Evolutionary conservation across 2,113 vertebrate species (phyloP), one percentile per base, ranked within the genome.

Genomic region (Lepidiolamprologus cunningtoni): DNA sequence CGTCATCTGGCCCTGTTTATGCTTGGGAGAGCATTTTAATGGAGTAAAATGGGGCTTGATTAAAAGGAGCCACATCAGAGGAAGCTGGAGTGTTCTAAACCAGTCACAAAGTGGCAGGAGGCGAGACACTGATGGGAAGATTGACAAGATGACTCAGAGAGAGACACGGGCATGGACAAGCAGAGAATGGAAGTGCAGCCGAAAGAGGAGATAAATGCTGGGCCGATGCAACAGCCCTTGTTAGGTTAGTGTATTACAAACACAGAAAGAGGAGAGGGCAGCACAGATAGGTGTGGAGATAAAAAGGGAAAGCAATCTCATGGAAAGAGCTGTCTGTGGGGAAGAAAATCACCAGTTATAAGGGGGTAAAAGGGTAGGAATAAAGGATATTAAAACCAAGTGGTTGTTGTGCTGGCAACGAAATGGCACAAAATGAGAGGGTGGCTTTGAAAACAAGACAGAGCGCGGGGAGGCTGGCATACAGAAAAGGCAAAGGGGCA

Each of bases 11-110:
- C 85, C 33, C 13, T 90, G 90, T 93, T 93, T 89, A 91, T 93
- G 90, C 90, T 91, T 91, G 88, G 86, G 89, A 93, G 92, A 91
- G 84, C 6, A 79, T 89, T 94, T 92, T 93, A 92, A 93, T 94
- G 88, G 86, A 87, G 88, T 58, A 85, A 93, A 94, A 94, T 89
- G 58, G 80, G 83, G 71, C 90, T 91, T 95, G 92, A 95, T 96
- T 93, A 93, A 94, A 94, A 89, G 91, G 85, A 90, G 80, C 53
- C 58, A 71, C 87, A 91, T 89, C 83, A 91, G 89, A 93, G 89
- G 87, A 84, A 87, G 83, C 73, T 57, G 37, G 58, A 88, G 89
- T 87, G 88, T 68, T 87, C 57, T 78, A 80, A 89, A 88, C 79
- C 71, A 68, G 89, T 84, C 85, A 37, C 47, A 76, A 86, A 89